Percentiles rank a stretch among this genome's conserved stretches.
Conservation (phyloP, 2,797 vertebrate genomes). For the Sphenodon punctatus region DNA sequence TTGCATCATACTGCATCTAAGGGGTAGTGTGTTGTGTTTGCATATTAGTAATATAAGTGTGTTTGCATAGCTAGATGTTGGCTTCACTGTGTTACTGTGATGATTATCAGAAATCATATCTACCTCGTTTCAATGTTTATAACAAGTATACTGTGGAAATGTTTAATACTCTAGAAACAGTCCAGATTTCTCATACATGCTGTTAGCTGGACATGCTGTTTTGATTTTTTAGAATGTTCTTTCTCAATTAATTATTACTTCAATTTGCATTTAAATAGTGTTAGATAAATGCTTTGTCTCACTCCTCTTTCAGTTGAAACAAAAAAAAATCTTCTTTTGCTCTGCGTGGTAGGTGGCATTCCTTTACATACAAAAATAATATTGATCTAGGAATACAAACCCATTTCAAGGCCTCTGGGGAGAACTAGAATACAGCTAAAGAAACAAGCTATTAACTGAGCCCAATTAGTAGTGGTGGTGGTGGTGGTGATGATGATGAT, state of each 20-base stretch:
- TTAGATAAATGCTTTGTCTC: neutral
- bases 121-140: too few relatives aligned
- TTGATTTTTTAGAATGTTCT: conserved; percentile 5
- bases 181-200: neutral
- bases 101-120: too few relatives aligned
- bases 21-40: neutral
- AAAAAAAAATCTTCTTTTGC: conserved; percentile 5
- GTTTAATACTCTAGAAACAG: neutral
- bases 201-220: neutral
- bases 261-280: conserved; percentile 16
- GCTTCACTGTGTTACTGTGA: too few relatives aligned
- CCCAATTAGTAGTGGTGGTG: neutral
- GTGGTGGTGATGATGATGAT: too few relatives aligned
- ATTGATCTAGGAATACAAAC: neutral
- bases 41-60: neutral
- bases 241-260: neutral
- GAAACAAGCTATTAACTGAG: neutral
- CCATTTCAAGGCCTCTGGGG: neutral
- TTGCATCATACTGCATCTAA: neutral
- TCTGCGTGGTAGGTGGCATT: neutral
- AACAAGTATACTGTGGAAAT: too few relatives aligned
- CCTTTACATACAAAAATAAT: neutral
- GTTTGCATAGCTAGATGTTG: neutral
- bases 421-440: neutral
- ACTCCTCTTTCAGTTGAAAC: conserved; percentile 12